phyloP scores from a whole-genome alignment of 2,888 invertebrate genomes.

The Zootermopsis nevadensis region DNA sequence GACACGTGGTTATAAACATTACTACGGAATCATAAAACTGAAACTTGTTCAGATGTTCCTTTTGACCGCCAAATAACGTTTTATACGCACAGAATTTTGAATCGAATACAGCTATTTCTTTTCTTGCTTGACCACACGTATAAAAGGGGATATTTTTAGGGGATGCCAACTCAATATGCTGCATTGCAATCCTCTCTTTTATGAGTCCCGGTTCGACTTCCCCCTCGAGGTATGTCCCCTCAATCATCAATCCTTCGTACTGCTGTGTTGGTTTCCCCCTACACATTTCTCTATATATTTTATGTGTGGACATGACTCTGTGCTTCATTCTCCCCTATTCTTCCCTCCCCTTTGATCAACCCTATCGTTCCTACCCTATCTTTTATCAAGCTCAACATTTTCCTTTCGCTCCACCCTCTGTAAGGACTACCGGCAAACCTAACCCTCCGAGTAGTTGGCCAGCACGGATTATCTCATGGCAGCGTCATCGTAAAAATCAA shows the following conservation, averaged over 20 bases:
- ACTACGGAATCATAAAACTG: neutral
- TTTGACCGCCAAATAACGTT: neutral
- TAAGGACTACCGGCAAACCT: neutral
- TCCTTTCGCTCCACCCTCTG: neutral
- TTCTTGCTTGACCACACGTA: neutral
- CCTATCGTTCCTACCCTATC: constrained; percentile 6
- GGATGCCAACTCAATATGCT: neutral
- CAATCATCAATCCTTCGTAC: neutral
- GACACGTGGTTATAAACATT: neutral
- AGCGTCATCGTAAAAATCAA: neutral
- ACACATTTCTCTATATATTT: constrained; percentile 28
- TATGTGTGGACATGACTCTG: constrained; percentile 49
- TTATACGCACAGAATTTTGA: neutral
- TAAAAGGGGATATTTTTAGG: neutral
- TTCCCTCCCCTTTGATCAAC: neutral
- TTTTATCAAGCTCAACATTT: neutral
- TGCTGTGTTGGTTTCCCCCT: neutral
- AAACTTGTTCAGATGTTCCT: neutral
- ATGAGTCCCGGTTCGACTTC: neutral
- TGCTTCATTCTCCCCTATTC: constrained; percentile 6
- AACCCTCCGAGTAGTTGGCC: neutral
- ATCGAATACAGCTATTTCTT: neutral
- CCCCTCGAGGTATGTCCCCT: neutral
- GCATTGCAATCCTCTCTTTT: neutral
- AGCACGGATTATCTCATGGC: neutral